Evolutionary conservation across 1,140 invertebrate genomes (phyloP).

Genomic region (Armadillidium nasatum): DNA sequence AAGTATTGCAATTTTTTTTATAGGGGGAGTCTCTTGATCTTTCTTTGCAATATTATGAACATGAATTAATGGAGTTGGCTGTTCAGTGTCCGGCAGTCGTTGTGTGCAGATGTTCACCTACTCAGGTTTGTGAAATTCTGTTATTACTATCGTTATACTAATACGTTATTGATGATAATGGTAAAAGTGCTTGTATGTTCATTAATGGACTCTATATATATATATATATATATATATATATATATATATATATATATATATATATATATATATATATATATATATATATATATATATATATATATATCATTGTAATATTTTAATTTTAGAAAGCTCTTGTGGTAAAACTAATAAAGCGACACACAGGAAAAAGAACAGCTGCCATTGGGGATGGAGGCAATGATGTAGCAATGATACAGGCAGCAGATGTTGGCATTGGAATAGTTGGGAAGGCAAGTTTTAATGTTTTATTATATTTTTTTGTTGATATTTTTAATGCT

Average conservation of each 20-base stretch:
- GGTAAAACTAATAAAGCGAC: constrained; percentile 79
- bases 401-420: constrained; percentile 62
- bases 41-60: constrained; percentile 88
- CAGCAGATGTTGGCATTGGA: constrained; percentile 67
- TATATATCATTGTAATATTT: too few relatives aligned
- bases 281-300: too few relatives aligned
- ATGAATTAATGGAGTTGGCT: constrained; percentile 91
- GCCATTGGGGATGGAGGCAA: constrained; percentile 59
- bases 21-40: constrained; percentile 85
- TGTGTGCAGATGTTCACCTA: constrained; percentile 94
- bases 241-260: too few relatives aligned
- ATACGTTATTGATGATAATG: too few relatives aligned
- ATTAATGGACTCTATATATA: too few relatives aligned
- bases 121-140: constrained; percentile 53
- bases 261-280: too few relatives aligned
- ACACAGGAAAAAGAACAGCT: constrained; percentile 60
- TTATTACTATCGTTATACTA: too few relatives aligned
- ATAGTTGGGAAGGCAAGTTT: constrained; percentile 66
- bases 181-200: too few relatives aligned
- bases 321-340: constrained; percentile 87
- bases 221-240: too few relatives aligned
- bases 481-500: too few relatives aligned
- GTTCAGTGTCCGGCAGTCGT: constrained; percentile 90
- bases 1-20: background rate
- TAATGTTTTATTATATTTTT: too few relatives aligned